phyloP scores from a whole-genome alignment of 2,113 vertebrate genomes.

The Rhynchomys soricoides region DNA sequence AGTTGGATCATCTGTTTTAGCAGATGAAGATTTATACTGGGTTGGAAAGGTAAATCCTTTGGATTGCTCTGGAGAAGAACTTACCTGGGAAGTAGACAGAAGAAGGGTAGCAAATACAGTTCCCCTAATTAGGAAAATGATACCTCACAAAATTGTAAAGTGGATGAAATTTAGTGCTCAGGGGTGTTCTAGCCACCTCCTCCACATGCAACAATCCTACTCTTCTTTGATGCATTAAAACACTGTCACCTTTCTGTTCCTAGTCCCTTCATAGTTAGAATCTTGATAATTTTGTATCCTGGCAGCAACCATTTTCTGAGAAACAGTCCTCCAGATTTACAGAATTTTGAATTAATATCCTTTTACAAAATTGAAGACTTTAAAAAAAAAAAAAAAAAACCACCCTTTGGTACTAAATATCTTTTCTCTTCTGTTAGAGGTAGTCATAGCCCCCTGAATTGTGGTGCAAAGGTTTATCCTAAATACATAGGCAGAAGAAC shows the following conservation, averaged over 20 bases:
- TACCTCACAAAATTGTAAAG: not conserved
- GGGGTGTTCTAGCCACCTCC: not conserved
- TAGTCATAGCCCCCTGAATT: fast-evolving
- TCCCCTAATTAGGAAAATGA: not conserved
- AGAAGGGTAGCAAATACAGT: not conserved
- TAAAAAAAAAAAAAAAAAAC: no score
- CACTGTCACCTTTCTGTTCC: not conserved
- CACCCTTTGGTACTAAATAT: not conserved
- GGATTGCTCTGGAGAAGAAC: not conserved
- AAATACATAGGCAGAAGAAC: not conserved
- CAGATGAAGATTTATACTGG: not conserved
- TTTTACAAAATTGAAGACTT: not conserved
- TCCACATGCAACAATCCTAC: fast-evolving
- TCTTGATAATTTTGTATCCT: not conserved
- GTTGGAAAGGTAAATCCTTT: constrained; percentile 36
- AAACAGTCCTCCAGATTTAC: not conserved
- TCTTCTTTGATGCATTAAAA: not conserved
- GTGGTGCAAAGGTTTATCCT: not conserved
- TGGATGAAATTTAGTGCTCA: not conserved
- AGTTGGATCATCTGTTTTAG: not conserved
- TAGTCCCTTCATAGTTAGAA: not conserved
- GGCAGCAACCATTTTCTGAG: not conserved
- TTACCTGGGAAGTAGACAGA: not conserved
- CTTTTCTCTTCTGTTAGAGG: not conserved
- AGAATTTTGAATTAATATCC: not conserved